Percentiles rank a stretch among this genome's conserved stretches.
Evolutionary conservation across 2,888 invertebrate species (phyloP).

Genomic region (Drosophila phalerata): DNA sequence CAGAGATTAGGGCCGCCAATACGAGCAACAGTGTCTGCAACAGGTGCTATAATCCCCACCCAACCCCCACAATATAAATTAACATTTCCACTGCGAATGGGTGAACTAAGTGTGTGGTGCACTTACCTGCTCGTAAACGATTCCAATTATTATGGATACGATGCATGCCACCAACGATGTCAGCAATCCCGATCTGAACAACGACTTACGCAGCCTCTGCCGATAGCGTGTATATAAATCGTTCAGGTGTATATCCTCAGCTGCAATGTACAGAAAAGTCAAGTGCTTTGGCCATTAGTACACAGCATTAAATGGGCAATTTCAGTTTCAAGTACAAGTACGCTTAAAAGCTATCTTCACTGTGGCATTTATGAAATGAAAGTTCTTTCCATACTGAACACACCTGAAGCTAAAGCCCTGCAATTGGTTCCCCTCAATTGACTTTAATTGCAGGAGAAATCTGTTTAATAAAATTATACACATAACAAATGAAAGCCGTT

Average conservation of each 20-base stretch:
- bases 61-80: conserved; percentile 17
- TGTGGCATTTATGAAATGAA: conserved; percentile 16
- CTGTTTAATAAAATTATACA: conserved; percentile 4
- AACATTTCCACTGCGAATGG: neutral
- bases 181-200: conserved; percentile 84
- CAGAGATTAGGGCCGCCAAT: conserved; percentile 83
- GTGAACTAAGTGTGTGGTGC: conserved; percentile 15
- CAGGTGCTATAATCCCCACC: conserved; percentile 66
- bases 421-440: conserved; percentile 19
- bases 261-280: conserved; percentile 65
- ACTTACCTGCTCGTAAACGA: conserved; percentile 82
- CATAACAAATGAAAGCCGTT: conserved; percentile 3
- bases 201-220: conserved; percentile 85
- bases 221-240: conserved; percentile 85
- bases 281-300: conserved; percentile 42
- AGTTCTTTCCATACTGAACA: neutral
- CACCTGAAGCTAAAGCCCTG: conserved; percentile 4
- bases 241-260: conserved; percentile 85
- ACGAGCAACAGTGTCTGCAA: conserved; percentile 80
- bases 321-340: conserved; percentile 18
- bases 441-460: conserved; percentile 21
- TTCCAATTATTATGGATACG: conserved; percentile 83
- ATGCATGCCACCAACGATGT: conserved; percentile 85
- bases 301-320: conserved; percentile 47
- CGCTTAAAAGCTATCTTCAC: neutral